Percentiles rank a stretch among this genome's conserved stretches.
These are phyloP conservation scores for Toxonevra muliebris DNA, from an alignment of 2,888 invertebrate genomes.

Conservation along the genomic window DNA sequence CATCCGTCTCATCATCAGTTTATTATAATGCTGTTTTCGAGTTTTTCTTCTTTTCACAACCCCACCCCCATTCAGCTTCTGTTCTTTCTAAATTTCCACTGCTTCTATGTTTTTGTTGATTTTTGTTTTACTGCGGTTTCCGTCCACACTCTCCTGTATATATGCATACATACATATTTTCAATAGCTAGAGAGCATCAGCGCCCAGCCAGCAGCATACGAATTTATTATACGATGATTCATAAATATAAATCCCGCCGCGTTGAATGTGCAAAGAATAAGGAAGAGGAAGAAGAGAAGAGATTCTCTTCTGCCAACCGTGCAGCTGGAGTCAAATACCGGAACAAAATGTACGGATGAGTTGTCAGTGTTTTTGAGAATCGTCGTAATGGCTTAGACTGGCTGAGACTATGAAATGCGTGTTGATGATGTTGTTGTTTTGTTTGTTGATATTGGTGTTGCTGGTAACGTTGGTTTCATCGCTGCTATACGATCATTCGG, in stretches of 20 bases:
- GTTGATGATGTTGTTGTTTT: too few relatives aligned
- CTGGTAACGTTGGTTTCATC: too few relatives aligned
- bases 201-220: too few relatives aligned
- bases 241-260: slow-evolving; percentile 18
- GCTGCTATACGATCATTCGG: too few relatives aligned
- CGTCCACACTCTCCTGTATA: not conserved
- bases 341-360: slow-evolving; percentile 25
- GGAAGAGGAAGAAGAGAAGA: not conserved
- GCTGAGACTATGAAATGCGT: too few relatives aligned
- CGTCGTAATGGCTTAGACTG: too few relatives aligned
- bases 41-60: not conserved
- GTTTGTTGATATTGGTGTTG: too few relatives aligned
- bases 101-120: slow-evolving; percentile 12
- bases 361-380: slow-evolving; percentile 4
- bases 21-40: not conserved
- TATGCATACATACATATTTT: too few relatives aligned
- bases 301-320: not conserved
- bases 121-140: slow-evolving; percentile 18
- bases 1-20: not conserved
- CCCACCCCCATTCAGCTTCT: not conserved
- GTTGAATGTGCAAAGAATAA: not conserved
- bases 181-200: too few relatives aligned
- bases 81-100: not conserved
- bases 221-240: slow-evolving; percentile 21
- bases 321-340: slow-evolving; percentile 30